These are phyloP conservation scores for Dipodomys spectabilis DNA, from an alignment of 2,113 vertebrate species.

Conservation along the genomic window DNA sequence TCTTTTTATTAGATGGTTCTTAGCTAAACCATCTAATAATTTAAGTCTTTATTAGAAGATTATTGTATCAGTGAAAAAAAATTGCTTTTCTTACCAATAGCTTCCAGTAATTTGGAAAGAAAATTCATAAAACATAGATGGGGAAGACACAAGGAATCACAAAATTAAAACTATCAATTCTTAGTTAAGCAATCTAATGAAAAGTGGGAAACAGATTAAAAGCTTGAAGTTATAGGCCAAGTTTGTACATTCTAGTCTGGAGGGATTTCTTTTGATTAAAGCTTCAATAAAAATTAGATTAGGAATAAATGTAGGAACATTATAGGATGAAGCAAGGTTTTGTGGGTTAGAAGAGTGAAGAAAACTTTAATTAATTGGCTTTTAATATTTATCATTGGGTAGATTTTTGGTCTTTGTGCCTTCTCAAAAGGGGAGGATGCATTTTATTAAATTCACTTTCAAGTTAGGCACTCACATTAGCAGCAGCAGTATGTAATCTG, in stretches of 20 bases:
- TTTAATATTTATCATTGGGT: not conserved
- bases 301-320: constrained; percentile 17
- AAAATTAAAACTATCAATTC: constrained; percentile 16
- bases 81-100: not conserved
- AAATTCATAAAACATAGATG: not conserved
- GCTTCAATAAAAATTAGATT: not conserved
- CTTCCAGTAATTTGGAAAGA: constrained; percentile 41
- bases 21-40: too few species aligned
- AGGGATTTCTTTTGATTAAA: constrained; percentile 36
- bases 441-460: not conserved
- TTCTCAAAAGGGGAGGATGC: not conserved
- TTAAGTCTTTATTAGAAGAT: constrained; percentile 21
- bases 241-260: not conserved
- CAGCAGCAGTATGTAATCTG: not conserved
- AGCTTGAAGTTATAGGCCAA: constrained; percentile 50
- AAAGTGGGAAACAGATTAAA: constrained; percentile 8
- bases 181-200: constrained; percentile 4
- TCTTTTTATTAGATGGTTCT: not conserved
- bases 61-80: not conserved
- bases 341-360: not conserved
- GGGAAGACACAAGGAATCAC: not conserved
- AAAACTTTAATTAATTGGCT: not conserved
- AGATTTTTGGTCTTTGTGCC: not conserved
- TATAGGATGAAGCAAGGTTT: constrained; percentile 5
- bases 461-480: not conserved